Evolutionary conservation across 2,113 vertebrate genomes (phyloP).

Genomic region (Scatophagus argus): DNA sequence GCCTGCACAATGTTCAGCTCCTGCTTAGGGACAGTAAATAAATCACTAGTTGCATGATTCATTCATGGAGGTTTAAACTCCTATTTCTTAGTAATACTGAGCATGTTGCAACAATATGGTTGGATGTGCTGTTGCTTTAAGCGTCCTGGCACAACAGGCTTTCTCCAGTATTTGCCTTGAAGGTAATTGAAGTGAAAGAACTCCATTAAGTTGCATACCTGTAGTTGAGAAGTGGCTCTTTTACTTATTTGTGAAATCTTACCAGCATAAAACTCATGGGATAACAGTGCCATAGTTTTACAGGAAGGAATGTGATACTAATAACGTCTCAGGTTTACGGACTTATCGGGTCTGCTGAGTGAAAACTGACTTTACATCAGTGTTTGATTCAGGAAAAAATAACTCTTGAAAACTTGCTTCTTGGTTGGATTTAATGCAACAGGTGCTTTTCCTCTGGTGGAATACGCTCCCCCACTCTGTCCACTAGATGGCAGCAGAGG

Average conservation of each 20-base stretch:
- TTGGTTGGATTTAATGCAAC: background rate
- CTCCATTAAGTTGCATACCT: no score
- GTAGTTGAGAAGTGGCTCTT: background rate
- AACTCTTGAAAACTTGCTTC: background rate
- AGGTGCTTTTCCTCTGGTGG: background rate
- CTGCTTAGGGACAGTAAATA: background rate
- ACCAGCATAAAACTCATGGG: background rate
- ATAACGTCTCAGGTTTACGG: background rate
- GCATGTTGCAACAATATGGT: background rate
- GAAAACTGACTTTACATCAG: background rate
- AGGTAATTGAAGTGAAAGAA: background rate
- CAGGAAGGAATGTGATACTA: background rate
- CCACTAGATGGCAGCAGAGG: conserved; percentile 28
- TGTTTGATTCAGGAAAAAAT: no score
- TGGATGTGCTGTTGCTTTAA: background rate
- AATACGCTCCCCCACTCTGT: background rate
- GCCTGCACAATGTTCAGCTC: background rate
- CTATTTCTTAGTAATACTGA: background rate
- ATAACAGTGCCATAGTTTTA: background rate
- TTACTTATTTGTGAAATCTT: background rate
- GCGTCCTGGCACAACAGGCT: background rate
- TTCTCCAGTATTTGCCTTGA: background rate
- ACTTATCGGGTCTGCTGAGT: background rate
- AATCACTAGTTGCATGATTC: background rate
- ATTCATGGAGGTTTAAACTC: background rate